Base-by-base conservation (phyloP, 2,797 vertebrate species). In the Arctocebus calabarensis region DNA sequence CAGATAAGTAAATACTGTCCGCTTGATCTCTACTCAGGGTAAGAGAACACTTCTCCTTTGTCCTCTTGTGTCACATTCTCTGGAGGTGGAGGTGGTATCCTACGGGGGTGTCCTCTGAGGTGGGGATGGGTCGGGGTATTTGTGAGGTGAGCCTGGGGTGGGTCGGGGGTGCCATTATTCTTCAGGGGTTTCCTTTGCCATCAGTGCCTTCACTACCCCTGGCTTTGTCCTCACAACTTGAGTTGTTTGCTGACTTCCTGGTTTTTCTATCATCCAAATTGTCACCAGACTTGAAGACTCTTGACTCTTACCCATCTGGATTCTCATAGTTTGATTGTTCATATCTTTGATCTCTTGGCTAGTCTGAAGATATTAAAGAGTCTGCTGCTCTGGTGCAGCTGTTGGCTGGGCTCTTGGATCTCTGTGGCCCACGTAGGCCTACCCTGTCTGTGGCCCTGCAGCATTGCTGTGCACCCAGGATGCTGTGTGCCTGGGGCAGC, bases 11-110 rank as follows among this genome's bases (percentile, higher is more conserved):
- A 99, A 98, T 99, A 99, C 88, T 99, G 99, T 97, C 99, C 99
- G 0, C 98, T 99, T 4, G 99, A 99, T 98, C 99, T 99, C 97
- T 99, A 99, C 99, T 99, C 99, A 97, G 99, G 99, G 99, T 99
- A 97, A 99, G 99, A 91, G 79, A 92, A 45, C 25, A 0, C 3
- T 10, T n/a, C 7, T 78, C 16, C n/a, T 87, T 68, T 68, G 70
- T 34, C 37, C 25, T 20, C 12, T 83, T 2, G 66, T 45, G 22
- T 61, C 3, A 3, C 27, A 5, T 68, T 59, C 3, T 25, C 10
- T 71, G 55, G 27, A 32, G 57, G 68, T 8, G 23, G 77, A n/a
- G 34, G 13, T 29, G 40, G 75, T 55, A 40, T 48, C 75, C 17
- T 32, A n/a, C 5, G 2, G 20, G 61, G 43, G 3, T 25, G 13